Percentiles rank a stretch among this genome's conserved stretches.
These are phyloP conservation scores for Acanthopleura granulata DNA, from an alignment of 2,888 invertebrate species.

Conservation along the genomic window DNA sequence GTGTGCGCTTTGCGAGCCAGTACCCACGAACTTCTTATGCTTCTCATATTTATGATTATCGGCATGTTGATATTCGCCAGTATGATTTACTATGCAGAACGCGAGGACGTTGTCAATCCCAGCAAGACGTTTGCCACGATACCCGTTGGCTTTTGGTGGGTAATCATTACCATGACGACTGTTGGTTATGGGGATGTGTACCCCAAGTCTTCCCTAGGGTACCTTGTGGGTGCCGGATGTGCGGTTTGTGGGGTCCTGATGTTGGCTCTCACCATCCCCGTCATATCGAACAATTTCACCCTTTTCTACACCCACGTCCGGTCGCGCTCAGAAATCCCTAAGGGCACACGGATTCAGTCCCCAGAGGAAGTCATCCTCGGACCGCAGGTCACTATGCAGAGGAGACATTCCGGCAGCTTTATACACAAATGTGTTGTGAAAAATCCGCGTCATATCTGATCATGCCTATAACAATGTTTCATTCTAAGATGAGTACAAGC, in stretches of 20 bases:
- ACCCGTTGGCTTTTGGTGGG: conserved; percentile 71
- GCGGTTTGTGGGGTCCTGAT: conserved; percentile 65
- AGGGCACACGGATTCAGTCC: conserved; percentile 19
- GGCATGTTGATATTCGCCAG: conserved; percentile 68
- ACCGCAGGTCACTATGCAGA: neutral
- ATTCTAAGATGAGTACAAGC: too few species aligned
- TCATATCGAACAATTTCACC: conserved; percentile 68
- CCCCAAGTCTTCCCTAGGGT: conserved; percentile 60
- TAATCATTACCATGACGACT: conserved; percentile 69
- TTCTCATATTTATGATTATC: conserved; percentile 67
- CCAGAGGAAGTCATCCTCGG: neutral
- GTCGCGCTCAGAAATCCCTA: conserved; percentile 39
- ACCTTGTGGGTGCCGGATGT: conserved; percentile 63
- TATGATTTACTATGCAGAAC: conserved; percentile 68
- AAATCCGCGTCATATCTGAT: too few species aligned
- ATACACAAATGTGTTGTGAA: too few species aligned
- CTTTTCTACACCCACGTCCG: conserved; percentile 67
- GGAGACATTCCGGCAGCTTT: conserved; percentile 39
- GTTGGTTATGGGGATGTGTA: conserved; percentile 67
- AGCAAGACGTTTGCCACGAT: conserved; percentile 63
- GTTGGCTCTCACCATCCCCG: conserved; percentile 67
- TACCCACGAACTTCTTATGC: conserved; percentile 67
- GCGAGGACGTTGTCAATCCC: conserved; percentile 54
- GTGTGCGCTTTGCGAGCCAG: conserved; percentile 70
- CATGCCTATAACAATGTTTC: too few species aligned